Conservation (phyloP, 1,140 invertebrate species). For the Capitella teleta region DNA sequence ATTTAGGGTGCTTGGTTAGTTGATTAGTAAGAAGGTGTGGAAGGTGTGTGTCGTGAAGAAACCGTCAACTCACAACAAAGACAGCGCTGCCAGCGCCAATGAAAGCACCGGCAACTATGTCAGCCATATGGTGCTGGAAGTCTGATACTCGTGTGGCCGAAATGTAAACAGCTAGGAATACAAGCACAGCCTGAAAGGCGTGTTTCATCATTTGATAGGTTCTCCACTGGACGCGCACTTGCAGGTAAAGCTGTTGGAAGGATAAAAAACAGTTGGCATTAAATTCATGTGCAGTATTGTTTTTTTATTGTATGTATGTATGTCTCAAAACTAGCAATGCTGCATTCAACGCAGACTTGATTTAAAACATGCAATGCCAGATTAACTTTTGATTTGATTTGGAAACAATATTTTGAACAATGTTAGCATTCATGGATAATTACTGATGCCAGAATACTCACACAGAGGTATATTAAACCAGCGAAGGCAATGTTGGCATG, state of each 20-base stretch:
- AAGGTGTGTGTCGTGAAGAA: no score
- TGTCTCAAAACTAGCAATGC: no score
- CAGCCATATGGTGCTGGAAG: conserved; percentile 91
- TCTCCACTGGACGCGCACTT: conserved; percentile 14
- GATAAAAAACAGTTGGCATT: not conserved
- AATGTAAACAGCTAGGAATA: conserved; percentile 50
- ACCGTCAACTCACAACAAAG: conserved; percentile 21
- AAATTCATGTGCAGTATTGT: not conserved
- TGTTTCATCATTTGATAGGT: conserved; percentile 51
- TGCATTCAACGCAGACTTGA: no score
- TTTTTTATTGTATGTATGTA: not conserved
- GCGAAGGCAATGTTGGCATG: no score
- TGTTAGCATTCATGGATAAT: no score
- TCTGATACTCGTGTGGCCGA: conserved; percentile 65
- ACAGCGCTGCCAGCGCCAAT: conserved; percentile 51
- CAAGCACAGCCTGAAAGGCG: conserved; percentile 46
- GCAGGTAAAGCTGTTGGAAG: conserved; percentile 18
- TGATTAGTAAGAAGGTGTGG: no score
- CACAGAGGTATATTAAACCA: no score
- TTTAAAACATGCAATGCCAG: no score
- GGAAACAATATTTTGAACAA: no score
- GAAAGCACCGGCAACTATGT: conserved; percentile 54
- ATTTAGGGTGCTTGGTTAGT: no score
- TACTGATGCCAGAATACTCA: no score
- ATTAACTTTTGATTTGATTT: no score